A percentile compares a stretch with the other conserved stretches of the same genome.
These are phyloP conservation scores for Ciconia stormi DNA, from an alignment of 2,113 vertebrate species.

Conservation along the genomic window DNA sequence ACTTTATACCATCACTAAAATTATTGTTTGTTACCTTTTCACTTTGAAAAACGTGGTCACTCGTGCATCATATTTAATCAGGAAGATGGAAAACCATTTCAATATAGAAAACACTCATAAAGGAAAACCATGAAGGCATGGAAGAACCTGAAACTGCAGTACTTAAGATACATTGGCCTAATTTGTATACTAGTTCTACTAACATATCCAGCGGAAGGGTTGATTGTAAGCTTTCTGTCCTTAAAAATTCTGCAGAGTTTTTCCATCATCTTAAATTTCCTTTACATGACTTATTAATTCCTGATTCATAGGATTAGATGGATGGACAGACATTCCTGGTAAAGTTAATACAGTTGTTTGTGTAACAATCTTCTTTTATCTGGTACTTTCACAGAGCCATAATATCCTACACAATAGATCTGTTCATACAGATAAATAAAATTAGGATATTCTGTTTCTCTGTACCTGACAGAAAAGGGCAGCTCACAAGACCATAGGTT, in stretches of 20 bases:
- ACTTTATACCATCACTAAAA: background rate
- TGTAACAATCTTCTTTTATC: background rate
- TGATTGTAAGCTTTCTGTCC: background rate
- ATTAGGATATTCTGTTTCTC: background rate
- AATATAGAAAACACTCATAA: background rate
- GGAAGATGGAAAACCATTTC: background rate
- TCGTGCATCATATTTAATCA: background rate
- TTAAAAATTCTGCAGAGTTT: background rate
- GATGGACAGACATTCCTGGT: background rate
- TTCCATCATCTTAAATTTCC: background rate
- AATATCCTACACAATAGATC: background rate
- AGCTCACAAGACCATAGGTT: background rate
- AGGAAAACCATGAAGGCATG: background rate
- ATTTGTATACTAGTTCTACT: background rate
- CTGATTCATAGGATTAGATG: background rate
- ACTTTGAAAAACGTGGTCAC: background rate
- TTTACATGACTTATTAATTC: background rate
- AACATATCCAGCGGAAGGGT: fast-evolving
- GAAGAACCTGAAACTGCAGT: background rate
- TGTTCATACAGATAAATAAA: background rate
- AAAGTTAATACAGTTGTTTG: background rate
- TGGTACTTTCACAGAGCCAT: background rate
- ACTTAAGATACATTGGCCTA: background rate
- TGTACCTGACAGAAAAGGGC: background rate
- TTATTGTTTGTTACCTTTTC: background rate